Conservation (phyloP, 1,140 invertebrate species). For the Saccostrea cuccullata region DNA sequence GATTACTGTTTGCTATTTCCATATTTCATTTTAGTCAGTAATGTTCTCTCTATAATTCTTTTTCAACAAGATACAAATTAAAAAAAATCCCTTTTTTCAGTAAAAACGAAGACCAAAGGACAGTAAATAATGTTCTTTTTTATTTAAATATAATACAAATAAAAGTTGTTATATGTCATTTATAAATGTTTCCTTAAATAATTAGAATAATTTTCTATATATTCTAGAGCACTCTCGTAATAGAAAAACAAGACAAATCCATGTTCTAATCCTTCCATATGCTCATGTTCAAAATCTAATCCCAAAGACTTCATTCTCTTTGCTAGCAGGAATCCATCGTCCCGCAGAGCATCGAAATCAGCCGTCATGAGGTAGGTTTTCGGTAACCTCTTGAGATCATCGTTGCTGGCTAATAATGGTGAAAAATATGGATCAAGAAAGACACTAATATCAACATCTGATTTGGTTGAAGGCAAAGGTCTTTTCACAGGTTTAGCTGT, state of each 20-base stretch:
- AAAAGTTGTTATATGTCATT: no score
- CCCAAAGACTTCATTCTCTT: constrained; percentile 23
- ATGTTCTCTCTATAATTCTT: no score
- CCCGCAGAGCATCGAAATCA: constrained; percentile 47
- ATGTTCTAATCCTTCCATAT: constrained; percentile 50
- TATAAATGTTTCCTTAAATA: constrained; percentile 13
- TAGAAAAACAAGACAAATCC: constrained; percentile 40
- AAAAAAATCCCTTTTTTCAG: no score
- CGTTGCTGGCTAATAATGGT: constrained; percentile 45
- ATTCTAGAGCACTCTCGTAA: constrained; percentile 33
- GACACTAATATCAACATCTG: neutral
- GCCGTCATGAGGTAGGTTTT: constrained; percentile 47
- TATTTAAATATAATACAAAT: no score
- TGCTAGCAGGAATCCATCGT: constrained; percentile 46
- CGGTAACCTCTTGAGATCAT: constrained; percentile 44
- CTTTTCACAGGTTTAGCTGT: neutral
- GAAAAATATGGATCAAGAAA: constrained; percentile 38
- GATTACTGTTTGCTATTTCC: no score
- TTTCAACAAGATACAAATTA: no score
- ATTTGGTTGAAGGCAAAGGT: neutral
- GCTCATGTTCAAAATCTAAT: neutral
- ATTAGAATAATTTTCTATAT: neutral
- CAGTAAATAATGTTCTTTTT: no score
- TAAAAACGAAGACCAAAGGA: no score
- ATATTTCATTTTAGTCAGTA: no score